These are phyloP conservation scores for Tympanoctomys barrerae DNA, from an alignment of 2,797 vertebrate genomes.

Conservation along the genomic window DNA sequence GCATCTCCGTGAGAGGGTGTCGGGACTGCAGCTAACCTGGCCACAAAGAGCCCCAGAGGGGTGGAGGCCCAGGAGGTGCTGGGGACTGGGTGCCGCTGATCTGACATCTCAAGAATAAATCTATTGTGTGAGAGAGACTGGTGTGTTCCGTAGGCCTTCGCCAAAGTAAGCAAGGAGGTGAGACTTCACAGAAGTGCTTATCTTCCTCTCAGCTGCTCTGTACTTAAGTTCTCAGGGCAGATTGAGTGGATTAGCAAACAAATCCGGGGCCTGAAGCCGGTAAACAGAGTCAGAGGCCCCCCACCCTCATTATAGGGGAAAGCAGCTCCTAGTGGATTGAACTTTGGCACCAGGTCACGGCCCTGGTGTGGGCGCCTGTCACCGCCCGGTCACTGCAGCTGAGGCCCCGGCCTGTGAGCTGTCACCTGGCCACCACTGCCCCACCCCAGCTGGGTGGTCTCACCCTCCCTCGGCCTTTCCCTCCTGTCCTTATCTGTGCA, in stretches of 20 bases:
- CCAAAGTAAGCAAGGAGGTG: constrained; percentile 81
- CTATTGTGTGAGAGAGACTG: constrained; percentile 80
- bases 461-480: constrained; percentile 61
- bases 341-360: constrained; percentile 67
- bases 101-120: constrained; percentile 86
- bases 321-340: constrained; percentile 72
- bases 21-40: constrained; percentile 26
- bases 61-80: constrained; percentile 37
- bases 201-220: constrained; percentile 53
- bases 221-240: constrained; percentile 54
- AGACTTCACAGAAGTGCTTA: constrained; percentile 77
- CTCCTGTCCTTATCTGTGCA: constrained; percentile 34
- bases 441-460: constrained; percentile 53
- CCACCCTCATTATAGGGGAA: constrained; percentile 71
- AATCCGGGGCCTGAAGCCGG: constrained; percentile 53
- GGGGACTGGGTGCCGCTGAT: constrained; percentile 79
- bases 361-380: constrained; percentile 21
- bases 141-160: constrained; percentile 76
- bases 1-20: constrained; percentile 71
- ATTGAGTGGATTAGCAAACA: constrained; percentile 77
- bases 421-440: constrained; percentile 22
- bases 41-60: constrained; percentile 58
- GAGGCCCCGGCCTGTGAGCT: constrained; percentile 60
- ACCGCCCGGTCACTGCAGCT: constrained; percentile 43
- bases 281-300: constrained; percentile 67